Percentiles rank a stretch among this genome's conserved stretches.
phyloP scores from a whole-genome alignment of 2,888 invertebrate species.

The Tiliacea aurago region DNA sequence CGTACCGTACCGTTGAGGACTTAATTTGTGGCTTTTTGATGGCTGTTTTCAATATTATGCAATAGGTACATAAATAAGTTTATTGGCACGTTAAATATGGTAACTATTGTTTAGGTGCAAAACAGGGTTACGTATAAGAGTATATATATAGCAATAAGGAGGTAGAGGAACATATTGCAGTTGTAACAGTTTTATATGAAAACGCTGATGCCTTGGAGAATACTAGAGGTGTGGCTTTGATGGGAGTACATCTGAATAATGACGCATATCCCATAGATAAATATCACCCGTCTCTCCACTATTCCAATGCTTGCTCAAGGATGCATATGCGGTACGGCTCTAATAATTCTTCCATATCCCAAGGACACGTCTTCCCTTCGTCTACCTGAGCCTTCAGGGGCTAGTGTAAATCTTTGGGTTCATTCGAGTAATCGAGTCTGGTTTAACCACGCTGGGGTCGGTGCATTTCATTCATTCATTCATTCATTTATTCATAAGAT shows the following conservation, averaged over 20 bases:
- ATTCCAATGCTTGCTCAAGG: too few relatives aligned
- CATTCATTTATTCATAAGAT: neutral
- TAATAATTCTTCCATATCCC: too few relatives aligned
- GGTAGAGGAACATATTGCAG: neutral
- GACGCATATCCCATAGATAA: too few relatives aligned
- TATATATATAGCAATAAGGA: constrained; percentile 26
- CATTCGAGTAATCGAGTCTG: too few relatives aligned
- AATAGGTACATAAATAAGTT: constrained; percentile 30
- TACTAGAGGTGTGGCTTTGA: neutral
- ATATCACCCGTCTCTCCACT: too few relatives aligned
- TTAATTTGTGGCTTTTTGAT: constrained; percentile 28
- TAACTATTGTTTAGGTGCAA: constrained; percentile 2
- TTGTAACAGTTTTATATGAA: neutral
- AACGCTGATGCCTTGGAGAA: neutral
- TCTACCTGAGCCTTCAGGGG: too few relatives aligned
- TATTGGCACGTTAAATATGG: constrained; percentile 21
- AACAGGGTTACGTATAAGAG: constrained; percentile 18
- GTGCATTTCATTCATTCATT: too few relatives aligned
- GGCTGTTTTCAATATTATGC: constrained; percentile 17
- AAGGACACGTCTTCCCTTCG: too few relatives aligned
- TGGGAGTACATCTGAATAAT: neutral
- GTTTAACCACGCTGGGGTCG: too few relatives aligned
- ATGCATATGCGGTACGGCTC: too few relatives aligned
- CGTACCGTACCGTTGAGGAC: too few relatives aligned
- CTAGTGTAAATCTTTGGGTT: too few relatives aligned